Evolutionary conservation across 2,888 invertebrate genomes (phyloP).

Genomic region (Archips xylosteana): DNA sequence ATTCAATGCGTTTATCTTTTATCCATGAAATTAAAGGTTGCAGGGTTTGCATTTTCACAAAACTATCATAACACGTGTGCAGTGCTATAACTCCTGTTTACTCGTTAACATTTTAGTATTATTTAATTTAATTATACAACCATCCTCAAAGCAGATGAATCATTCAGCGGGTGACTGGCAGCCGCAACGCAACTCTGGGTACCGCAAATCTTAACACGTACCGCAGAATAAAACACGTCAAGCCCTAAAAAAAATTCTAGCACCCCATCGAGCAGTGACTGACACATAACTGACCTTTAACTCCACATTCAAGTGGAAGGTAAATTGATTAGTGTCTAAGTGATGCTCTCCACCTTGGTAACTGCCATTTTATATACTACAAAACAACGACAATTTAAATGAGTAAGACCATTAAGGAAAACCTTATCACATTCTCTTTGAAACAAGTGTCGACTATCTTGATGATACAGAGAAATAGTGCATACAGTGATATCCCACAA

Average conservation of each 20-base stretch:
- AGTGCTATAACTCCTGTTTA: slow-evolving; percentile 42
- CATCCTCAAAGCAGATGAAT: slow-evolving; percentile 52
- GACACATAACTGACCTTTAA: slow-evolving; percentile 76
- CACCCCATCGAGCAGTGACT: slow-evolving; percentile 47
- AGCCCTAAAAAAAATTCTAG: slow-evolving; percentile 23
- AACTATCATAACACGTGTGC: slow-evolving; percentile 16
- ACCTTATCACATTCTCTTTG: slow-evolving; percentile 8
- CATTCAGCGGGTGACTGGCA: slow-evolving; percentile 60
- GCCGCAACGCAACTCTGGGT: slow-evolving; percentile 58
- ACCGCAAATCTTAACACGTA: slow-evolving; percentile 45
- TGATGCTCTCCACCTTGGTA: slow-evolving; percentile 82
- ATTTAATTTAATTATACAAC: slow-evolving; percentile 31
- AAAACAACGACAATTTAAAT: slow-evolving; percentile 63
- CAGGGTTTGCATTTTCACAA: slow-evolving; percentile 13
- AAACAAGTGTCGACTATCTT: slow-evolving; percentile 12
- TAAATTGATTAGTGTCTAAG: slow-evolving; percentile 71
- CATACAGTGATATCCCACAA: slow-evolving; percentile 41
- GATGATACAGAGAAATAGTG: slow-evolving; percentile 42
- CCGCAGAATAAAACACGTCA: slow-evolving; percentile 48
- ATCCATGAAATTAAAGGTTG: slow-evolving; percentile 16
- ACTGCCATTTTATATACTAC: slow-evolving; percentile 83
- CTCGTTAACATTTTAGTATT: slow-evolving; percentile 37
- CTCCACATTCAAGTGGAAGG: slow-evolving; percentile 72
- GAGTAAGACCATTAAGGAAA: slow-evolving; percentile 11
- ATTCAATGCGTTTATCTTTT: slow-evolving; percentile 5